Conservation (phyloP, 2,888 invertebrate genomes). For the Diaperis boleti region DNA sequence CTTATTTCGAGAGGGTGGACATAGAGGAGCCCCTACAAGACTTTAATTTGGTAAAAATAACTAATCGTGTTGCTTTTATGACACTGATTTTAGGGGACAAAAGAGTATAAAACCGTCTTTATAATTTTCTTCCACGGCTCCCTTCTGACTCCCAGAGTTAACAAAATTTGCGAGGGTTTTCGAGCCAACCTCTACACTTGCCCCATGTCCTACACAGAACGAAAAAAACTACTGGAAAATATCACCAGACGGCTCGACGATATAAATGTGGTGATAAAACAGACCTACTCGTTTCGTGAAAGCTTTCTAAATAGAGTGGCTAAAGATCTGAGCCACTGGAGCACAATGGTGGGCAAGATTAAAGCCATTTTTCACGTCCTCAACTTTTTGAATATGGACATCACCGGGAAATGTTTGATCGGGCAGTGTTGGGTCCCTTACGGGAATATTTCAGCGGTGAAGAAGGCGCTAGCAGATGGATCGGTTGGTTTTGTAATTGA, state of each 20-base stretch:
- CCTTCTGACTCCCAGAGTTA: conserved; percentile 88
- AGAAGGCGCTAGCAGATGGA: conserved; percentile 83
- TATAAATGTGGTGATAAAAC: conserved; percentile 84
- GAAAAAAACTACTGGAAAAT: conserved; percentile 90
- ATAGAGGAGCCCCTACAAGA: conserved; percentile 86
- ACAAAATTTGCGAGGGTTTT: conserved; percentile 94
- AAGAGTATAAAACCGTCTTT: conserved; percentile 91
- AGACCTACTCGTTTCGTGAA: conserved; percentile 89
- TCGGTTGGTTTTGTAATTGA: conserved; percentile 79
- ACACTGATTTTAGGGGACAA: conserved; percentile 77
- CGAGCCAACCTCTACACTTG: conserved; percentile 94
- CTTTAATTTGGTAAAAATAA: conserved; percentile 77
- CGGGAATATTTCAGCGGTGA: conserved; percentile 77
- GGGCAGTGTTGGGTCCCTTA: conserved; percentile 82
- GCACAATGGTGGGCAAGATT: conserved; percentile 83
- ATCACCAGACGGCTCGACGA: conserved; percentile 92
- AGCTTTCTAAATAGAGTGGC: conserved; percentile 87
- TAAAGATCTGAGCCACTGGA: conserved; percentile 89
- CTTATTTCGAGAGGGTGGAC: conserved; percentile 88
- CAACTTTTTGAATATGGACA: conserved; percentile 80
- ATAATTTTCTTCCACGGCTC: conserved; percentile 93
- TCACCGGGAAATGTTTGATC: conserved; percentile 78
- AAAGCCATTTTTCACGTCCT: conserved; percentile 83
- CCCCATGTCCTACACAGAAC: conserved; percentile 87
- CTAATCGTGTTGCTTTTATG: not conserved